Conservation (phyloP, 2,888 invertebrate genomes). For the Agriotes lineatus region DNA sequence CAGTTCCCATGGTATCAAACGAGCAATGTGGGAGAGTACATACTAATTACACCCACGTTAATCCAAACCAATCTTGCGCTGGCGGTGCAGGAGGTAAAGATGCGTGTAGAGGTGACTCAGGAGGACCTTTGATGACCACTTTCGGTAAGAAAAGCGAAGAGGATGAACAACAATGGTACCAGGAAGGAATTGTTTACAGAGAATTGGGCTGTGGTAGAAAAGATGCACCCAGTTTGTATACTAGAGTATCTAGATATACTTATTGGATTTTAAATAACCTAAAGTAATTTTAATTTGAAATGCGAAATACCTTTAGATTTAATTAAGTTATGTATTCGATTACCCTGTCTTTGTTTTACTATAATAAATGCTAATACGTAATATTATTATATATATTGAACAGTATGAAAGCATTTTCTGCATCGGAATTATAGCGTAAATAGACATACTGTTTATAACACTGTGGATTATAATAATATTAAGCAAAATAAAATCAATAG, state of each 20-base stretch:
- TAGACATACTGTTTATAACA: too few relatives aligned
- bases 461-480: too few relatives aligned
- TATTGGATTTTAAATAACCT: conserved; percentile 76
- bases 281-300: too few relatives aligned
- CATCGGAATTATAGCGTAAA: too few relatives aligned
- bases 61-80: neutral
- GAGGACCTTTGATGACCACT: conserved; percentile 73
- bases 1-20: too few relatives aligned
- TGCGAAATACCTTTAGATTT: neutral
- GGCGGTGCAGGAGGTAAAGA: neutral
- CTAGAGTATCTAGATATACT: conserved; percentile 77
- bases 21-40: neutral
- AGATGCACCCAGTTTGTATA: conserved; percentile 81
- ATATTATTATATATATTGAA: too few relatives aligned
- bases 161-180: conserved; percentile 18
- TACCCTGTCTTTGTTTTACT: too few relatives aligned
- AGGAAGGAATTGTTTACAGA: conserved; percentile 84
- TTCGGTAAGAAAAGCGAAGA: neutral
- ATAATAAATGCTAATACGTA: too few relatives aligned
- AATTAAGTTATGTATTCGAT: too few relatives aligned
- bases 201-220: conserved; percentile 83
- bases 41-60: neutral
- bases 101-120: conserved; percentile 72
- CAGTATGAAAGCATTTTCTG: too few relatives aligned
- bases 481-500: too few relatives aligned